These are phyloP conservation scores for Hoplias malabaricus DNA, from an alignment of 2,113 vertebrate species.

Conservation along the genomic window DNA sequence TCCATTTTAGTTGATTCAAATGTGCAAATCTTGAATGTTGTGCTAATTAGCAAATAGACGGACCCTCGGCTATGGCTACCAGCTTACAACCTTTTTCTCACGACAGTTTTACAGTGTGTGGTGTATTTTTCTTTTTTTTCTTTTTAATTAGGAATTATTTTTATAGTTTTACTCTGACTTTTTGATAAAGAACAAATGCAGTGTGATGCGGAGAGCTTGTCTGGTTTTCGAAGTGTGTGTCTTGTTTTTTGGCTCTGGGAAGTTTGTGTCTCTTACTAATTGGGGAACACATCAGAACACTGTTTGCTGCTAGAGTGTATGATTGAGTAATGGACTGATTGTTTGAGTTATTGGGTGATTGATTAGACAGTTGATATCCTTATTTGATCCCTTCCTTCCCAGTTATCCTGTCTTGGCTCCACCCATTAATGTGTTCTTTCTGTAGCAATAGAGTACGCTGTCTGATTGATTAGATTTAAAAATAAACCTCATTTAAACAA, in stretches of 20 bases:
- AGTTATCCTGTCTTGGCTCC: background rate
- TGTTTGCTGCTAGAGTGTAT: slow-evolving; percentile 67
- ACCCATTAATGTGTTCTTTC: background rate
- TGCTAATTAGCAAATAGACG: slow-evolving; percentile 39
- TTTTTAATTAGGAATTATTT: slow-evolving; percentile 15
- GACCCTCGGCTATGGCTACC: background rate
- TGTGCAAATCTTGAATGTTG: slow-evolving; percentile 20
- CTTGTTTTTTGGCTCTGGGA: slow-evolving; percentile 40
- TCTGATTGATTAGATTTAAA: no score
- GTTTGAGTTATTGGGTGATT: slow-evolving; percentile 21
- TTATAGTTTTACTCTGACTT: slow-evolving; percentile 43
- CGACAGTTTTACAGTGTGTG: background rate
- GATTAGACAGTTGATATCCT: slow-evolving; percentile 28
- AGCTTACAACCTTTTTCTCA: slow-evolving; percentile 27
- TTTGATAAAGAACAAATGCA: slow-evolving; percentile 69
- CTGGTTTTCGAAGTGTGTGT: slow-evolving; percentile 51
- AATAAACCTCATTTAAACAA: no score
- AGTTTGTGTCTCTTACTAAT: slow-evolving; percentile 36
- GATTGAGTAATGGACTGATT: slow-evolving; percentile 52
- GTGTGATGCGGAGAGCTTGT: slow-evolving; percentile 51
- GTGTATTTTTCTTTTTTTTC: slow-evolving; percentile 27
- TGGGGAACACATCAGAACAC: slow-evolving; percentile 60
- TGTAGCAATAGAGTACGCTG: no score
- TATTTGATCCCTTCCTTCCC: background rate
- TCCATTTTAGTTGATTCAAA: background rate